Evolutionary conservation across 2,797 vertebrate genomes (phyloP), one percentile per base, ranked within the genome.

Genomic region (Aplochiton taeniatus): DNA sequence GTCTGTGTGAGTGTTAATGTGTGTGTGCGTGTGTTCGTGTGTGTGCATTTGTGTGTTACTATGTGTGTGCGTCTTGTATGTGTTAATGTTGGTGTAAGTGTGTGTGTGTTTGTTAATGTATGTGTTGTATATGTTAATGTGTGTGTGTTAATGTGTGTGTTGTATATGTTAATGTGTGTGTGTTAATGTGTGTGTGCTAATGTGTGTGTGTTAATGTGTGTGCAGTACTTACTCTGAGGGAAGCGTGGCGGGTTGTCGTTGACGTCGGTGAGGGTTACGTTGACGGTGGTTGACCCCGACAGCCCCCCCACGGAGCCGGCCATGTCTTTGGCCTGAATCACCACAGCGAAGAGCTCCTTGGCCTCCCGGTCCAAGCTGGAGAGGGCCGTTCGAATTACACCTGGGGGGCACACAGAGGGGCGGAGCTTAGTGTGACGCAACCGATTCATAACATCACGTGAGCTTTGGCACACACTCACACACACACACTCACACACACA

Each of bases 261-360:
- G 90, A 97, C 93, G 51, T 97, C 96, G 0, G 91, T 95, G 69
- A 97, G 89, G 9, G 94, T 96, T 82, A 97, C 92, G 87, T 96
- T 97, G 82, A 97, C 89, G 0, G 93, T 95, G 6, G 95, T 96
- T 9, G 96, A 95, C 58, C 96, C 96, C 0, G 96, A 97, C 43
- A 96, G 92, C 62, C 96, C 96, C 70, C 96, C 96, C 0, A 96
- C 93, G 54, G 95, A 95, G 45, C 96, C 96, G 12, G 95, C 96
- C 96, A 98, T 98, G 86, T 98, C 96, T 92, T 98, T 98, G 90
- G 96, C 96, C 91, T 98, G 96, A 89, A 98, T 93, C 82, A 98
- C 91, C 82, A 98, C 91, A 0, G 91, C 89, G 77, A 96, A 98
- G 80, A 92, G 93, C 67, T 96, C 94, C 89, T 93, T 91, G 76